A percentile compares a stretch with the other conserved stretches of the same genome.
These are phyloP conservation scores for Lordiphosa mommai DNA, from an alignment of 1,140 invertebrate species.

Conservation along the genomic window DNA sequence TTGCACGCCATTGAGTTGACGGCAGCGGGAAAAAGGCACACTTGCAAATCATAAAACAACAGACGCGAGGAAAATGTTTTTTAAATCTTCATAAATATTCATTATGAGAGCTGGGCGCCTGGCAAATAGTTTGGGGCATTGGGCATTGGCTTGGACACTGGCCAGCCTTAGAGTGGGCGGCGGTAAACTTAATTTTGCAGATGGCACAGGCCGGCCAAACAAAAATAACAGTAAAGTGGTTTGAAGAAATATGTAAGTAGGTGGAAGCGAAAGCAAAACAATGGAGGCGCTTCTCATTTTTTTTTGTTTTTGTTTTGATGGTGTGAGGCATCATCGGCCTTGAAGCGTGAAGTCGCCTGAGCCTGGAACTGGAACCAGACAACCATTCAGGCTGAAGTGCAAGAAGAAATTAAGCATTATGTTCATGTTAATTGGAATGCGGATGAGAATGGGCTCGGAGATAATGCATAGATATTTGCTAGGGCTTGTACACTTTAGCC, in stretches of 20 bases:
- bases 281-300: slow-evolving; percentile 26
- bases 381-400: neutral
- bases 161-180: slow-evolving; percentile 26
- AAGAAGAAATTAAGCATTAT: too few species aligned
- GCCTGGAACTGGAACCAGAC: slow-evolving; percentile 4
- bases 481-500: too few species aligned
- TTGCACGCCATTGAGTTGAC: slow-evolving; percentile 71
- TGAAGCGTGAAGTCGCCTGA: slow-evolving; percentile 43
- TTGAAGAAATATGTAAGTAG: slow-evolving; percentile 35
- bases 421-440: too few species aligned
- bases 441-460: too few species aligned
- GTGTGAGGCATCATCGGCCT: slow-evolving; percentile 38
- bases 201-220: slow-evolving; percentile 53
- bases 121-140: slow-evolving; percentile 71
- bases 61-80: slow-evolving; percentile 78
- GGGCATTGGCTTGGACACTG: slow-evolving; percentile 36
- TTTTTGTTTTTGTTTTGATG: slow-evolving; percentile 30
- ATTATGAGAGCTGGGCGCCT: slow-evolving; percentile 52
- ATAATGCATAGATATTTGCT: too few species aligned
- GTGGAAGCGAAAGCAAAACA: slow-evolving; percentile 34
- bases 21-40: slow-evolving; percentile 40
- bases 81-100: slow-evolving; percentile 79
- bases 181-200: slow-evolving; percentile 64
- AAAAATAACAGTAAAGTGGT: slow-evolving; percentile 65
- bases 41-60: slow-evolving; percentile 79